A percentile compares a stretch with the other conserved stretches of the same genome.
Evolutionary conservation across 92 coral and sea anemone species (phyloP).

Genomic region (Parazoanthus atlanticus): DNA sequence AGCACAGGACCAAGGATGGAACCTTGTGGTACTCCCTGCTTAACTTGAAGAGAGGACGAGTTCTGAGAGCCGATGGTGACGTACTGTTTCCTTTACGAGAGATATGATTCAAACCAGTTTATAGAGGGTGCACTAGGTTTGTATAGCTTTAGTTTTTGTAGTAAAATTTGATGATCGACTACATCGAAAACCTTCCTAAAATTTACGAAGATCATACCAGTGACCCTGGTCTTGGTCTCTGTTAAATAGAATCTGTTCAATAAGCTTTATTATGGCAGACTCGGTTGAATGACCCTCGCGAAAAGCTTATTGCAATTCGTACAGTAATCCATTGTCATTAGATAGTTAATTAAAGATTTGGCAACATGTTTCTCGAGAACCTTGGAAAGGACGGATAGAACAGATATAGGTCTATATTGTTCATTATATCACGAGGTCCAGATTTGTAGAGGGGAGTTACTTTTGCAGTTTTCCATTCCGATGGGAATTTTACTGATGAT

Average conservation of each 20-base stretch:
- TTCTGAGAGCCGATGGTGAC: slow-evolving; percentile 22
- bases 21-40: slow-evolving; percentile 56
- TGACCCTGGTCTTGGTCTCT: not conserved
- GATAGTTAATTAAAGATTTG: slow-evolving; percentile 32
- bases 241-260: not conserved
- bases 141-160: too few relatives aligned
- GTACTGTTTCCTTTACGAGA: slow-evolving; percentile 47
- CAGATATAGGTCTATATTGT: slow-evolving; percentile 22
- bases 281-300: slow-evolving; percentile 49
- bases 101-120: slow-evolving; percentile 23
- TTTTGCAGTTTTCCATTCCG: not conserved
- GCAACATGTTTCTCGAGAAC: slow-evolving; percentile 53
- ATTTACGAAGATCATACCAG: not conserved
- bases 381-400: slow-evolving; percentile 42
- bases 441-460: not conserved
- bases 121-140: too few relatives aligned
- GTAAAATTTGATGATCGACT: too few relatives aligned
- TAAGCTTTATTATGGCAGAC: slow-evolving; percentile 44
- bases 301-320: slow-evolving; percentile 52
- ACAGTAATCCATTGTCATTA: slow-evolving; percentile 39
- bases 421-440: too few relatives aligned
- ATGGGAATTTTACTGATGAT: not conserved
- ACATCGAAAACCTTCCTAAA: too few relatives aligned
- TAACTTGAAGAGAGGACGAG: slow-evolving; percentile 35
- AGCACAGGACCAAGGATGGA: slow-evolving; percentile 56